A percentile compares a stretch with the other conserved stretches of the same genome.
phyloP scores from a whole-genome alignment of 35 echinoderm and acorn worm species.

The Diadema setosum region DNA sequence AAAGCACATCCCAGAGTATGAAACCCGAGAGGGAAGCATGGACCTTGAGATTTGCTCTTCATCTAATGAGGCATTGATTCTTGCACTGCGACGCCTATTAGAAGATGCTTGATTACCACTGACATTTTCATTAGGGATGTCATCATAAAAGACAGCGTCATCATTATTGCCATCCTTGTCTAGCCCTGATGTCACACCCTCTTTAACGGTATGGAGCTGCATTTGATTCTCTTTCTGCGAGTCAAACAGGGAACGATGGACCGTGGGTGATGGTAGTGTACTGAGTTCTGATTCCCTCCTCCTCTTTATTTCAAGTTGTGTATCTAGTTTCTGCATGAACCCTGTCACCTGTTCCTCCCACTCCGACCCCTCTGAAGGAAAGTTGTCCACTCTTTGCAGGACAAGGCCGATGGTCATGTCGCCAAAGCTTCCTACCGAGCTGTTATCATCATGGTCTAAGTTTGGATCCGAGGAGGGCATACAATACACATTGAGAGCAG shows the following conservation, averaged over 20 bases:
- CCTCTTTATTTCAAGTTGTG: constrained; percentile 45
- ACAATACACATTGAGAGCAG: constrained; percentile 73
- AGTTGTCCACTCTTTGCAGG: constrained; percentile 56
- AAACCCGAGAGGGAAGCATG: background rate
- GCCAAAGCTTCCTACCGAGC: constrained; percentile 12
- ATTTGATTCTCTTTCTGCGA: constrained; percentile 27
- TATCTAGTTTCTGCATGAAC: constrained; percentile 72
- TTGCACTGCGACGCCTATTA: constrained; percentile 16
- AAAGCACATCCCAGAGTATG: background rate
- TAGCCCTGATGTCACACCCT: background rate
- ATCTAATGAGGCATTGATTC: background rate
- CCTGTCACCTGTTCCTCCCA: constrained; percentile 77
- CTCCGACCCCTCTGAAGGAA: constrained; percentile 79
- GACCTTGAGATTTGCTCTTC: background rate
- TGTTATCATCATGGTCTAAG: constrained; percentile 36
- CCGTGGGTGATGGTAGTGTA: background rate
- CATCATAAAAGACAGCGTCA: background rate
- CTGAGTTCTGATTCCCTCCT: constrained; percentile 12
- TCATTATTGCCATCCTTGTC: background rate
- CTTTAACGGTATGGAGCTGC: background rate
- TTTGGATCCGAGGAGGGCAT: constrained; percentile 57
- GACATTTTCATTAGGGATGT: background rate
- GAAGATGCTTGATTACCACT: background rate
- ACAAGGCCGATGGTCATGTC: constrained; percentile 58
- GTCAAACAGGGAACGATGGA: background rate